Conservation (phyloP, 2,113 vertebrate species). For the Zosterops japonicus region DNA sequence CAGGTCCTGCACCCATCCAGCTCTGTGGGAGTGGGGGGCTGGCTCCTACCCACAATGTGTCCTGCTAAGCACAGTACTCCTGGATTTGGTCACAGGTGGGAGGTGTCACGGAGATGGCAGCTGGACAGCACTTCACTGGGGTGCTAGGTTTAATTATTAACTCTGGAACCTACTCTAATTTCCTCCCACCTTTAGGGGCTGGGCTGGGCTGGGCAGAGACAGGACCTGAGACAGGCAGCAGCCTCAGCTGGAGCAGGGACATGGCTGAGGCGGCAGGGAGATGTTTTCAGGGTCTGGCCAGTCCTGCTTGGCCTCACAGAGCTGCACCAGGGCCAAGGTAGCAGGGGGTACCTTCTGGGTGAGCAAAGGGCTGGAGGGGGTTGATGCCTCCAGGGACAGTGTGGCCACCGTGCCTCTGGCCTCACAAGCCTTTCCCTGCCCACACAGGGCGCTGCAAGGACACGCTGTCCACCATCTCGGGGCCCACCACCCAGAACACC, state of each 20-base stretch:
- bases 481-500: constrained; percentile 91
- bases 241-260: not conserved
- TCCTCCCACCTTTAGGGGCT: not conserved
- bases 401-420: not conserved
- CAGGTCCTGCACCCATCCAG: not conserved
- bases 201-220: not conserved
- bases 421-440: not conserved
- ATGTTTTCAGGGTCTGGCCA: not conserved
- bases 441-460: constrained; percentile 89
- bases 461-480: constrained; percentile 91
- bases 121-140: not conserved
- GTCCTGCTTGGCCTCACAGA: not conserved
- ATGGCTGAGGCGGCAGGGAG: not conserved
- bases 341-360: not conserved
- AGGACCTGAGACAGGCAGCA: not conserved
- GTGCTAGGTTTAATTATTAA: not conserved
- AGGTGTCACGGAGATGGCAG: not conserved
- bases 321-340: not conserved
- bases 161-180: not conserved
- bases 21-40: rapidly evolving
- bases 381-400: rapidly evolving
- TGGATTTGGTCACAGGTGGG: not conserved
- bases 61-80: not conserved
- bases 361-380: not conserved
- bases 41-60: rapidly evolving